Evolutionary conservation across 1,140 invertebrate genomes (phyloP).

Genomic region (Drosophila oshimai): DNA sequence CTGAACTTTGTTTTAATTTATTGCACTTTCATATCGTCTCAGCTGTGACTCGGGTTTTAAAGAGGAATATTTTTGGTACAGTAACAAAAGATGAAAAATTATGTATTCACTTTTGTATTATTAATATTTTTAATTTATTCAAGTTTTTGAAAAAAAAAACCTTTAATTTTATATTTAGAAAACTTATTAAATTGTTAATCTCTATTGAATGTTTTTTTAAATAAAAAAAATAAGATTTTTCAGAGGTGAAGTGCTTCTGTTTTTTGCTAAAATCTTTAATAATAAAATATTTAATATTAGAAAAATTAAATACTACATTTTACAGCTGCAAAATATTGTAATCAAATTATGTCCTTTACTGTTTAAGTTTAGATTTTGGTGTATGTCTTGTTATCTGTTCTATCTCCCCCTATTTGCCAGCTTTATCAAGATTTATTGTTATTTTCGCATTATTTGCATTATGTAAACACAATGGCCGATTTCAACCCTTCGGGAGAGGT

Average conservation of each 20-base stretch:
- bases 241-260: too few relatives aligned
- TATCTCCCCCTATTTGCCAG: constrained; percentile 14
- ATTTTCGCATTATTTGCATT: constrained; percentile 67
- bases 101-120: neutral
- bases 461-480: constrained; percentile 64
- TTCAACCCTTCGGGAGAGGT: neutral
- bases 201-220: too few relatives aligned
- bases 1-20: constrained; percentile 63
- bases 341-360: neutral
- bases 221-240: too few relatives aligned
- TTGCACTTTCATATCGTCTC: constrained; percentile 47
- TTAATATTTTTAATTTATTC: neutral
- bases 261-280: too few relatives aligned
- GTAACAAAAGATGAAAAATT: neutral
- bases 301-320: too few relatives aligned
- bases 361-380: constrained; percentile 41
- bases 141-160: too few relatives aligned
- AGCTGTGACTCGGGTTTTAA: constrained; percentile 41
- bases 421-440: constrained; percentile 65
- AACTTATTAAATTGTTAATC: too few relatives aligned
- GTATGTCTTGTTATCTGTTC: neutral
- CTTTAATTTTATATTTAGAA: too few relatives aligned
- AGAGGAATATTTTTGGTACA: neutral
- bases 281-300: too few relatives aligned
- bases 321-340: too few relatives aligned